phyloP scores from a whole-genome alignment of 2,797 vertebrate genomes.

The Rhinella marina region DNA sequence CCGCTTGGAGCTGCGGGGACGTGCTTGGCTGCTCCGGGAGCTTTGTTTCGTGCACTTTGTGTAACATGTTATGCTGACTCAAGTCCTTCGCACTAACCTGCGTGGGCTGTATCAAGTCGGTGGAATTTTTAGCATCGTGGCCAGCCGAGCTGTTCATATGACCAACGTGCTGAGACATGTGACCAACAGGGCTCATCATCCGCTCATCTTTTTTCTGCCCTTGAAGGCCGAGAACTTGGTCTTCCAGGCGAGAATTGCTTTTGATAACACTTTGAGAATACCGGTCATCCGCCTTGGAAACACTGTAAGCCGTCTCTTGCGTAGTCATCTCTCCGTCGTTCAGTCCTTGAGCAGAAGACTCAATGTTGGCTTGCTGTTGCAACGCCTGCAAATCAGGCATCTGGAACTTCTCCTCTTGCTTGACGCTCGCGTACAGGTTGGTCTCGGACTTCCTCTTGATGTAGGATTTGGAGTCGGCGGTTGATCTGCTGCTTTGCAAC shows the following conservation, averaged over 20 bases:
- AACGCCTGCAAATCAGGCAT: constrained; percentile 87
- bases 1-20: constrained; percentile 72
- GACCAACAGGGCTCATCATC: constrained; percentile 77
- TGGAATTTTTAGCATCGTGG: constrained; percentile 81
- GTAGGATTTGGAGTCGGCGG: constrained; percentile 84
- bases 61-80: constrained; percentile 81
- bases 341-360: constrained; percentile 79
- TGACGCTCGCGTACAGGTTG: constrained; percentile 77
- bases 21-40: constrained; percentile 81
- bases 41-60: constrained; percentile 83
- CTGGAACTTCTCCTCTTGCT: constrained; percentile 83
- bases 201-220: constrained; percentile 84
- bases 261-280: constrained; percentile 93
- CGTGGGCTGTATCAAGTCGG: constrained; percentile 79
- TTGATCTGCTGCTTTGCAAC: constrained; percentile 83
- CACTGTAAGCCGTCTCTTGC: constrained; percentile 86
- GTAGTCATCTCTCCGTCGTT: constrained; percentile 76
- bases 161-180: constrained; percentile 81
- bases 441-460: constrained; percentile 86
- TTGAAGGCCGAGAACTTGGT: constrained; percentile 84
- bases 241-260: constrained; percentile 90
- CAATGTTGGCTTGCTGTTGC: constrained; percentile 83
- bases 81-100: constrained; percentile 85
- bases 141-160: constrained; percentile 74
- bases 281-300: constrained; percentile 91